These are phyloP conservation scores for Drosophila tsacasi DNA, from an alignment of 1,140 invertebrate species.

Conservation along the genomic window DNA sequence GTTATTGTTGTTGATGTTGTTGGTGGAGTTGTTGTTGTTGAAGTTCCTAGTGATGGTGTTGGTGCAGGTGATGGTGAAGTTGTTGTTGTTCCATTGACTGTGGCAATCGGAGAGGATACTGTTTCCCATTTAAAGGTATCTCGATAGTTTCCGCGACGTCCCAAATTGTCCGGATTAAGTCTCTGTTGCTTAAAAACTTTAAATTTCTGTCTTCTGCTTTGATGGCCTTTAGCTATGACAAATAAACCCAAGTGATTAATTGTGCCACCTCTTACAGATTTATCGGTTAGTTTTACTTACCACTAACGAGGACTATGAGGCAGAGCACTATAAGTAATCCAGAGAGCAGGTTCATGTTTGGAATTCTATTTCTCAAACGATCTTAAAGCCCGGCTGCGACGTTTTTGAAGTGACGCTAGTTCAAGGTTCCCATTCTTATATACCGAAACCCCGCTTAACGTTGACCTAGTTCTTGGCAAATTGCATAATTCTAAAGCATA, in stretches of 20 bases:
- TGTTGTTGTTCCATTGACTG: no score
- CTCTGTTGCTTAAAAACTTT: not conserved
- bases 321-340: not conserved
- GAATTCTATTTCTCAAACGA: not conserved
- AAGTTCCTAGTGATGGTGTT: no score
- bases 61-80: no score
- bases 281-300: not conserved
- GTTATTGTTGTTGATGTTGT: no score
- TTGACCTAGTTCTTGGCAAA: not conserved
- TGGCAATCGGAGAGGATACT: no score
- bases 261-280: not conserved
- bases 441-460: not conserved
- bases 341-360: not conserved
- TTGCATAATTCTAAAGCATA: slow-evolving; percentile 3
- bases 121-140: no score
- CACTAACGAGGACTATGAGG: not conserved
- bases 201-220: not conserved
- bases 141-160: not conserved
- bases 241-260: no score
- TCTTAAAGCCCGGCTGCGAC: not conserved
- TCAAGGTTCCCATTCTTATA: not conserved
- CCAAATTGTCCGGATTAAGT: not conserved
- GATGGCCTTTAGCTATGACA: not conserved
- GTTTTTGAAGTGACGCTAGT: not conserved
- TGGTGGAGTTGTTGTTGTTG: no score